phyloP scores from a whole-genome alignment of 2,888 invertebrate species.

The Ferrisia virgata region DNA sequence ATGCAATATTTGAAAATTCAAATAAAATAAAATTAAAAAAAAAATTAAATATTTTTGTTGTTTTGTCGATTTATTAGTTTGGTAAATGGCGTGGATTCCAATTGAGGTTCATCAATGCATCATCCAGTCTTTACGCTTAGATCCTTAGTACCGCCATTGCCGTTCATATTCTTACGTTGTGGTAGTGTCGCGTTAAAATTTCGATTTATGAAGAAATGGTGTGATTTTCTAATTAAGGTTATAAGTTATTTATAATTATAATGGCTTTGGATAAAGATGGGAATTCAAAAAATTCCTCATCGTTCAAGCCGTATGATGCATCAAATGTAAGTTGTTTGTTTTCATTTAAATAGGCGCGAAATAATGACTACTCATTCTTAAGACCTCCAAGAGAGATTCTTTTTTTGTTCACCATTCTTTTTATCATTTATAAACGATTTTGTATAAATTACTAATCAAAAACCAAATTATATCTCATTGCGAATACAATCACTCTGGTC shows the following conservation, averaged over 20 bases:
- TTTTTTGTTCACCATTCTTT: neutral
- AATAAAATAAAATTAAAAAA: neutral
- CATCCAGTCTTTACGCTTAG: neutral
- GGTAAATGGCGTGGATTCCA: neutral
- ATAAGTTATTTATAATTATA: neutral
- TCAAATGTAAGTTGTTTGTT: slow-evolving; percentile 43
- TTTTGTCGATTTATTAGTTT: neutral
- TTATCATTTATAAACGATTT: neutral
- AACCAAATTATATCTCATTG: neutral
- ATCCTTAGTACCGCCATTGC: slow-evolving; percentile 44
- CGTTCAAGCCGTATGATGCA: slow-evolving; percentile 37
- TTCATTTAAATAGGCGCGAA: slow-evolving; percentile 43
- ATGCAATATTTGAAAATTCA: neutral
- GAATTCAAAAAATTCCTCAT: slow-evolving; percentile 32
- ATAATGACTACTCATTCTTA: slow-evolving; percentile 29
- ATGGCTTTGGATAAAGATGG: slow-evolving; percentile 41
- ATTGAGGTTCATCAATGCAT: neutral
- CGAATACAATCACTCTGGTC: neutral
- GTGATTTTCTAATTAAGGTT: neutral
- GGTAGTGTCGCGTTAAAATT: slow-evolving; percentile 31
- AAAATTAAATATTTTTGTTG: neutral
- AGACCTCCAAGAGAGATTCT: neutral
- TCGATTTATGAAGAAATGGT: slow-evolving; percentile 38
- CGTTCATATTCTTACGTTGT: slow-evolving; percentile 44
- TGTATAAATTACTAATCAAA: neutral